Percentiles rank a stretch among this genome's conserved stretches.
These are phyloP conservation scores for Lordiphosa clarofinis DNA, from an alignment of 1,140 invertebrate species.

Conservation along the genomic window DNA sequence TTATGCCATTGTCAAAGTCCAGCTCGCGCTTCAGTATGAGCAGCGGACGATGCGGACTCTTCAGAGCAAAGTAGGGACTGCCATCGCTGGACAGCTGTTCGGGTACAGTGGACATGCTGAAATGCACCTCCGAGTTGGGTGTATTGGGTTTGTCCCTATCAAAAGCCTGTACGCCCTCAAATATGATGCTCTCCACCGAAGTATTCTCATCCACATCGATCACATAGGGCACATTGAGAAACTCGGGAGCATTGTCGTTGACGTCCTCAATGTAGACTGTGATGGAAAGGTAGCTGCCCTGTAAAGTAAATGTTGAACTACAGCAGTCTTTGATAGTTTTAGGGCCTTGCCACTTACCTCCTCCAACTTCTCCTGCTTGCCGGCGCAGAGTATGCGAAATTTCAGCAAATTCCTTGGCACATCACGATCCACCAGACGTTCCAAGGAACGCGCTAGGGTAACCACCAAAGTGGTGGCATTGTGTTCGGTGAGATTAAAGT, in stretches of 20 bases:
- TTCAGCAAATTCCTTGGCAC: conserved; percentile 90
- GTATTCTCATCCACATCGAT: conserved; percentile 90
- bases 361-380: conserved; percentile 77
- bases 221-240: conserved; percentile 87
- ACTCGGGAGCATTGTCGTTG: conserved; percentile 88
- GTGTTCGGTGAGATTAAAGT: conserved; percentile 66
- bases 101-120: conserved; percentile 89
- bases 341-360: conserved; percentile 65
- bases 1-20: conserved; percentile 90
- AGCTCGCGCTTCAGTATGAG: conserved; percentile 86
- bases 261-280: conserved; percentile 92
- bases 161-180: conserved; percentile 88
- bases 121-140: conserved; percentile 92
- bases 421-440: conserved; percentile 89
- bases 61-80: conserved; percentile 84
- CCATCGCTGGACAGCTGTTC: conserved; percentile 83
- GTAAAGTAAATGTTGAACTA: not conserved
- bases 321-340: too few relatives aligned
- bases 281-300: conserved; percentile 84
- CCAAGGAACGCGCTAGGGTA: conserved; percentile 86
- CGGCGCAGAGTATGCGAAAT: conserved; percentile 85
- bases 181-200: conserved; percentile 88
- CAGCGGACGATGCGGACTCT: conserved; percentile 87
- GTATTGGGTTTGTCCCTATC: conserved; percentile 93
- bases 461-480: conserved; percentile 88